Base-by-base conservation (phyloP, 2,113 vertebrate species). In the Oryctolagus cuniculus region DNA sequence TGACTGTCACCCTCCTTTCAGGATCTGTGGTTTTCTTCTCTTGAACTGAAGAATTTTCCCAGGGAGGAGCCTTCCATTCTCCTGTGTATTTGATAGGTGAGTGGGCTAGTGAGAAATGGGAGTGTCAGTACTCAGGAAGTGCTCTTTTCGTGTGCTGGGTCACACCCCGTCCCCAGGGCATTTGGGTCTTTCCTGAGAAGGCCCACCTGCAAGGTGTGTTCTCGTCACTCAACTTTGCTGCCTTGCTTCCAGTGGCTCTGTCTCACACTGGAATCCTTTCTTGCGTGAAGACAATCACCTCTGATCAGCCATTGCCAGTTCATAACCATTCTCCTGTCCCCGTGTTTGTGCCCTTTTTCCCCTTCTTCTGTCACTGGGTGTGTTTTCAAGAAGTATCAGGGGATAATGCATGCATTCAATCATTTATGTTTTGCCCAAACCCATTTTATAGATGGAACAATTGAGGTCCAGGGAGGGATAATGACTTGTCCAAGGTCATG, bases 401-500 rank as follows among this genome's bases (percentile, higher is more conserved):
- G 36, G 22, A 22, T 66, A 94, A 90, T 78, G 44, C 7, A 67
- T 21, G 17, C n/a, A 22, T 93, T 82, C 24, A 79, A 67, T 78
- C 21, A 2, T 31, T 55, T 61, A 31, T 64, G 31, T 77, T 91
- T 95, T 66, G 83, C 12, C 11, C 44, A 44, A 44, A 44, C 44
- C 44, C 44, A 44, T 44, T 90, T 87, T 87, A 58, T 21, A 84
- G 53, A 67, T 67, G 17, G 69, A 88, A n/a, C 87, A 85, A 84
- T 53, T 64, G 36, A 92, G 21, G 29, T 15, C 55, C 34, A 29
- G 11, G 73, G 19, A 69, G 12, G 10, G 13, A 77, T 64, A 64
- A 72, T 49, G n/a, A 53, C 36, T 81, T 86, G 17, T 24, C n/a
- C 22, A 15, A 86, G 25, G 22, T 89, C 22, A 16, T 64, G 38